phyloP scores from a whole-genome alignment of 2,797 vertebrate species.

The Enteromius anoplus region DNA sequence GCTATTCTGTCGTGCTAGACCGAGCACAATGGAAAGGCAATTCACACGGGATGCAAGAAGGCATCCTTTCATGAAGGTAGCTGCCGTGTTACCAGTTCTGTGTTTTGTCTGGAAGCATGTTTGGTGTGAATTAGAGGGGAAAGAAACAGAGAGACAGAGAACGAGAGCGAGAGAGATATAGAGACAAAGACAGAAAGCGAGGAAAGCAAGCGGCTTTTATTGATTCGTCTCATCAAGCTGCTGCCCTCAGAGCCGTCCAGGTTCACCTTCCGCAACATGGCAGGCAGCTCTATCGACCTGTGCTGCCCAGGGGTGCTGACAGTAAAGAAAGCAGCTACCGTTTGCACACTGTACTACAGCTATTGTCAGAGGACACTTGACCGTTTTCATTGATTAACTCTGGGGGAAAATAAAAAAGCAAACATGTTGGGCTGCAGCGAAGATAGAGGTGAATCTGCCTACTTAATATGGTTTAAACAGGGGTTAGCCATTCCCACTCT shows the following conservation, averaged over 20 bases:
- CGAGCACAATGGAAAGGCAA: conserved; percentile 8
- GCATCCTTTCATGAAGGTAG: conserved; percentile 15
- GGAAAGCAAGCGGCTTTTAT: conserved; percentile 56
- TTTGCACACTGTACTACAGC: conserved; percentile 31
- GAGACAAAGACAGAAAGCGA: background rate
- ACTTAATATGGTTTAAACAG: background rate
- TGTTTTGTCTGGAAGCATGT: conserved; percentile 13
- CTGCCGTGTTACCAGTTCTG: conserved; percentile 6
- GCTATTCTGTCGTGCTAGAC: background rate
- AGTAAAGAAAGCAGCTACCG: conserved; percentile 37
- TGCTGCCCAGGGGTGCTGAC: conserved; percentile 48
- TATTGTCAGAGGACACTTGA: conserved; percentile 41
- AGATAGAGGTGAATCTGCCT: background rate
- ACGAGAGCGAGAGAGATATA: background rate
- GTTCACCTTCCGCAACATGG: conserved; percentile 66
- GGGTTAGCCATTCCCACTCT: background rate
- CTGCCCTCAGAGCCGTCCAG: conserved; percentile 63
- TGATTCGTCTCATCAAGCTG: conserved; percentile 72
- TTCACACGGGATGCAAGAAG: background rate
- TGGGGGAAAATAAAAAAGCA: conserved; percentile 60
- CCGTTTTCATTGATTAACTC: conserved; percentile 53
- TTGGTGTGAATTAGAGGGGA: conserved; percentile 18
- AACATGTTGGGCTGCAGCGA: conserved; percentile 59
- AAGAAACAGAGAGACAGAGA: background rate
- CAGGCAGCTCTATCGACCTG: conserved; percentile 66